Evolutionary conservation across 1,140 invertebrate species (phyloP).

Genomic region (Ceratosolen solmsi): DNA sequence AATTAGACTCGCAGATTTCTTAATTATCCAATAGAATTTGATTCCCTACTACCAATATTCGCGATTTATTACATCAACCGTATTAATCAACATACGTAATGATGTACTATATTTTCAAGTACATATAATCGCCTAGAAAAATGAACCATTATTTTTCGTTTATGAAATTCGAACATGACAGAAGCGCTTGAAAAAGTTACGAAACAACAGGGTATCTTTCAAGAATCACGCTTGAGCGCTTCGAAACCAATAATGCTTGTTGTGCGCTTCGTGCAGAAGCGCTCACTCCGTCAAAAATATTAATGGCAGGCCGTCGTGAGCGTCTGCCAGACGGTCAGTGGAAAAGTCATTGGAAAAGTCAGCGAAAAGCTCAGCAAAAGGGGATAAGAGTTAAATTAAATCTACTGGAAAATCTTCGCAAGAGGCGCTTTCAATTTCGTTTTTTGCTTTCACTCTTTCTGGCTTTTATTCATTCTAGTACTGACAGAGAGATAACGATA

Average conservation of each 20-base stretch:
- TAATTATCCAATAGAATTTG: no score
- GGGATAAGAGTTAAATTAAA: conserved; percentile 3
- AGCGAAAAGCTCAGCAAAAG: conserved; percentile 16
- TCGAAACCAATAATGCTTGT: conserved; percentile 29
- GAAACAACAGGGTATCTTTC: neutral
- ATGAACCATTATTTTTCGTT: neutral
- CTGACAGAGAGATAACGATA: neutral
- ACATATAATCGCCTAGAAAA: no score
- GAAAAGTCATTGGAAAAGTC: conserved; percentile 9
- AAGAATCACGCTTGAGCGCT: neutral
- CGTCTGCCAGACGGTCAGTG: neutral
- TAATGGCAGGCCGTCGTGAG: neutral
- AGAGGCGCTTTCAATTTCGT: neutral
- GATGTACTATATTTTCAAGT: no score
- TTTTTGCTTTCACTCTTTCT: neutral
- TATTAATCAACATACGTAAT: no score
- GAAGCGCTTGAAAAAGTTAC: neutral
- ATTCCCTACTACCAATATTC: no score
- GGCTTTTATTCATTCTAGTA: neutral
- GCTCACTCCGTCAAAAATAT: neutral
- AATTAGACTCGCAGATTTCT: no score
- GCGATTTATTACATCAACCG: no score
- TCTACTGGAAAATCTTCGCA: conserved; percentile 29
- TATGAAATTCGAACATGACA: neutral
- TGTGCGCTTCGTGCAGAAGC: conserved; percentile 16